Evolutionary conservation across 2,888 invertebrate species (phyloP).

Genomic region (Archips xylosteana): DNA sequence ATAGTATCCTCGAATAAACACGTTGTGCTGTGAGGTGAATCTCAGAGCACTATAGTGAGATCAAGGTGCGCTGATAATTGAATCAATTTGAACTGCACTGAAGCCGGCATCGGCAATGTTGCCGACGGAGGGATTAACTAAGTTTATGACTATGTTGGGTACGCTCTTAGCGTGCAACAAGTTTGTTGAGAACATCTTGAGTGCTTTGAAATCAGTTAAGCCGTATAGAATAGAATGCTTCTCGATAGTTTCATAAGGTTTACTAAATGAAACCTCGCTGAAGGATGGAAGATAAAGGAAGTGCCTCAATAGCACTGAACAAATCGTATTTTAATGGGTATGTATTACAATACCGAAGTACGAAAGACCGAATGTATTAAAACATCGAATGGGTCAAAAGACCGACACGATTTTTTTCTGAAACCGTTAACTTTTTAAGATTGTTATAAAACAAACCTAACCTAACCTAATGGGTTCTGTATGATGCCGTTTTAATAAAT

Average conservation of each 20-base stretch:
- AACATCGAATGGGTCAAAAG: too few species aligned
- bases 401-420: too few species aligned
- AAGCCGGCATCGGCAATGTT: conserved; percentile 74
- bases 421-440: too few species aligned
- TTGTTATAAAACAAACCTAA: too few species aligned
- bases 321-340: not conserved
- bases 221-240: conserved; percentile 62
- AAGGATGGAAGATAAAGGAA: conserved; percentile 23
- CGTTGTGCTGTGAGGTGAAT: conserved; percentile 71
- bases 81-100: conserved; percentile 80
- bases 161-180: conserved; percentile 81
- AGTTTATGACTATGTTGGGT: conserved; percentile 81
- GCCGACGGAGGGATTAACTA: conserved; percentile 79
- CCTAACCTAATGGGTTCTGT: too few species aligned
- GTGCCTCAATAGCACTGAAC: not conserved
- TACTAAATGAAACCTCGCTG: conserved; percentile 44
- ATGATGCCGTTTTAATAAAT: too few species aligned
- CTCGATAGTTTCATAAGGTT: conserved; percentile 61
- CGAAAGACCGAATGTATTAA: too few species aligned
- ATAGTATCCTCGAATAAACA: conserved; percentile 57
- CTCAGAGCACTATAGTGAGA: conserved; percentile 69
- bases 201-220: conserved; percentile 79
- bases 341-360: too few species aligned
- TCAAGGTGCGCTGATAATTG: conserved; percentile 83
- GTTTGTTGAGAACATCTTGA: conserved; percentile 80